Evolutionary conservation across 2,888 invertebrate genomes (phyloP), one percentile per base, ranked within the genome.

Genomic region (Stratiomys singularior): DNA sequence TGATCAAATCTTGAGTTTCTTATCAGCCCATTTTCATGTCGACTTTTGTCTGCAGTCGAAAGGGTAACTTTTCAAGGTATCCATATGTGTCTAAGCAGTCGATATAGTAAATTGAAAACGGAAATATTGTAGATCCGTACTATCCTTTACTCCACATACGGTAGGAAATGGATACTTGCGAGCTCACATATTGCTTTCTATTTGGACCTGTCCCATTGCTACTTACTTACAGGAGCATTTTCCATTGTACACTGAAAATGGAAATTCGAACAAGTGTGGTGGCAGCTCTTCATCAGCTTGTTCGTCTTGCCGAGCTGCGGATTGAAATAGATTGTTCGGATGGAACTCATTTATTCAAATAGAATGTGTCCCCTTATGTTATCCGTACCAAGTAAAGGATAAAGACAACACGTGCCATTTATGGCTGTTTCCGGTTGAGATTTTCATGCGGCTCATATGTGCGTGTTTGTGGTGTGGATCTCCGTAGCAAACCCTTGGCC

Each of bases 351-450:
- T 37, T 30, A 28, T 30, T 64, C 7, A 27, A 64, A 27, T 15
- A 11, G 60, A n/a, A 28, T 30, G 15, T 28, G 13, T 13, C 58
- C 25, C 58, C 9, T 60, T 60, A 25, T 4, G 58, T 37, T 25
- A 60, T 60, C 4, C 23, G 58, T 23, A n/a, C 13, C 58, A 60
- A 25, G 58, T 23, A 60, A 30, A 27, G 64, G 11, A 64, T 64
- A 30, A 64, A 64, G 37, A 60, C 58, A 64, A 64, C 64, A 64
- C 64, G 64, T 64, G 64, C 64, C 64, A 64, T 64, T 64, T 30
- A 64, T 64, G 28, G 28, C n/a, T 13, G 37, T 64, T 64, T 64
- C 64, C 64, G 64, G 64, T 37, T 18, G 30, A 13, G 30, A 64
- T 64, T 64, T 64, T 7, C 3, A 30, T 28, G 64, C 23, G 25